A percentile compares a stretch with the other conserved stretches of the same genome.
Evolutionary conservation across 2,797 vertebrate genomes (phyloP).

Genomic region (Limnodromus scolopaceus): DNA sequence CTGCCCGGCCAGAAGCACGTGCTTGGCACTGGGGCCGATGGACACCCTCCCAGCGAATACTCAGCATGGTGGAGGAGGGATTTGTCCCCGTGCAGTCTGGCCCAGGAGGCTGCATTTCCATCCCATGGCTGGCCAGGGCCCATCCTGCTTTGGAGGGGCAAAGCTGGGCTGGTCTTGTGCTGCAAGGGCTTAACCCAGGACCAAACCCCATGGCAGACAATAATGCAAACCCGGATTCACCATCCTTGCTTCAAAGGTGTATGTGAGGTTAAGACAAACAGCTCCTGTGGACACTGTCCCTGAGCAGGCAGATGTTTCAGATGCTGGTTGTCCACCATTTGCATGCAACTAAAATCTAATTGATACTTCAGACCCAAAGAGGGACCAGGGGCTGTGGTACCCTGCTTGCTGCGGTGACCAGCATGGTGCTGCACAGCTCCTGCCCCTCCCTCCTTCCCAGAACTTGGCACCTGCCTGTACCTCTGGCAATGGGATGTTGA

Average conservation of each 20-base stretch:
- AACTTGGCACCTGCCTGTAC: slow-evolving; percentile 57
- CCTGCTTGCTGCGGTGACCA: neutral
- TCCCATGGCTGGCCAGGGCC: neutral
- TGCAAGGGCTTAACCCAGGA: neutral
- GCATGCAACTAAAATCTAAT: neutral
- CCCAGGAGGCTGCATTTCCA: neutral
- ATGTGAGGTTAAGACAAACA: neutral
- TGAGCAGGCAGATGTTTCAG: neutral
- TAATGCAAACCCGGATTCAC: neutral
- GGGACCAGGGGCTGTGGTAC: too few relatives aligned
- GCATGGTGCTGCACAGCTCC: rapidly evolving
- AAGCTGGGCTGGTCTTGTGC: rapidly evolving
- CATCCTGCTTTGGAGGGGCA: neutral
- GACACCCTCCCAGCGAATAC: neutral
- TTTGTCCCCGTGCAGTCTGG: neutral
- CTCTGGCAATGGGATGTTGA: slow-evolving; percentile 88
- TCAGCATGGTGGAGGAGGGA: neutral
- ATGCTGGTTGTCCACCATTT: neutral
- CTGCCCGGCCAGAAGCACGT: neutral
- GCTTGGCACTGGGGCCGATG: neutral
- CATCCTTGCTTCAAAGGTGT: neutral
- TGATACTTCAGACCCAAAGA: neutral
- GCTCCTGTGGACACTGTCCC: neutral
- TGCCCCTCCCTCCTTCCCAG: neutral
- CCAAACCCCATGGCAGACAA: neutral